Evolutionary conservation across 2,888 invertebrate species (phyloP), one percentile per base, ranked within the genome.

Genomic region (Cosmia pyralina): DNA sequence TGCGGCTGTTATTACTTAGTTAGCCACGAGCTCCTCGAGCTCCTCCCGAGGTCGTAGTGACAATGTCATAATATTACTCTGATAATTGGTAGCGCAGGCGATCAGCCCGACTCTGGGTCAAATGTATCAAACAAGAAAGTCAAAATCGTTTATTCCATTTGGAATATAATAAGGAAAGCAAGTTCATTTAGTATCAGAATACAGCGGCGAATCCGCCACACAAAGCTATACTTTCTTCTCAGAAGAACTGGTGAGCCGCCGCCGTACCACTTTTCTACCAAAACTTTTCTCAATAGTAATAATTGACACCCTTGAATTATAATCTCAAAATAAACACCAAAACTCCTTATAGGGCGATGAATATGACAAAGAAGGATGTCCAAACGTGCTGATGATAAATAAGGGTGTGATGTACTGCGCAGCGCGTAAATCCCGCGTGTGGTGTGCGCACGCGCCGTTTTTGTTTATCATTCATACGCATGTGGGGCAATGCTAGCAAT

Each of bases 401-500:
- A 69, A 72, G 64, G 57, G 67, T 52, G 68, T 82, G 83, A 88
- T 83, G 82, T 87, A 86, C 44, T 87, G 82, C 83, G 88, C 85
- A 82, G 75, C 53, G 72, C 75, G 68, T 65, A 59, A 7, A 8
- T 11, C 28, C 66, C 76, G 70, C 85, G 77, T 76, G 70, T 69
- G 80, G 52, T 38, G 28, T 65, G 69, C 65, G 68, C 84, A 77
- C 84, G 86, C 70, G 85, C 58, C 13, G 0, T 8, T n/a, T 57
- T 75, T 85, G 78, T 81, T 83, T 83, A 74, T 70, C 44, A 62
- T 58, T 65, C 66, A 53, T 68, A 65, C 38, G 48, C 66, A 76
- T 64, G 73, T 81, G 55, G 72, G 72, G 68, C 80, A 79, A 72
- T 74, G 50, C 77, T 75, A 78, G 59, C 60, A 34, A 66, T 64